phyloP scores from a whole-genome alignment of 2,888 invertebrate species.

The Megaustenia siamemsis region DNA sequence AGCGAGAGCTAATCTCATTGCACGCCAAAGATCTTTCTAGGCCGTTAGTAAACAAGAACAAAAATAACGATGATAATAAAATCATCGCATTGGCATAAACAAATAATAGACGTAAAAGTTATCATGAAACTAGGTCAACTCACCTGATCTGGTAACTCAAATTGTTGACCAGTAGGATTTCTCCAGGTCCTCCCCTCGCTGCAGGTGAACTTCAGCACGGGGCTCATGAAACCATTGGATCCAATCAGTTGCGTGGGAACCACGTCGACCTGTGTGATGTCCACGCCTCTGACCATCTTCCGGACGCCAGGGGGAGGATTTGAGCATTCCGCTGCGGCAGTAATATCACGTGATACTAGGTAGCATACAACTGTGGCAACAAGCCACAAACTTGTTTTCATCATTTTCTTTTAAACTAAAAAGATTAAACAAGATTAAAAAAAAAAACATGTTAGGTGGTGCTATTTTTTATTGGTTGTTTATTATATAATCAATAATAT shows the following conservation, averaged over 20 bases:
- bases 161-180: not conserved
- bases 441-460: too few species aligned
- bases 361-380: not conserved
- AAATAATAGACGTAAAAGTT: not conserved
- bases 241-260: constrained; percentile 31
- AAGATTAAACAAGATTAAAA: too few species aligned
- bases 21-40: too few species aligned
- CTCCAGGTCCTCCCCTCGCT: constrained; percentile 1
- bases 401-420: not conserved
- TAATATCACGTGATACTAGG: not conserved
- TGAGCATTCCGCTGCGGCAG: constrained; percentile 17
- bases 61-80: too few species aligned
- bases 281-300: constrained; percentile 49
- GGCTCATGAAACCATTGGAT: constrained; percentile 38
- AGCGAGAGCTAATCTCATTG: too few species aligned
- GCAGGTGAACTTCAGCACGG: constrained; percentile 50
- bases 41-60: too few species aligned
- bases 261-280: constrained; percentile 52
- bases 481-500: too few species aligned
- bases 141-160: constrained; percentile 55
- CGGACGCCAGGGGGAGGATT: constrained; percentile 51
- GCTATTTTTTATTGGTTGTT: too few species aligned
- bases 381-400: not conserved
- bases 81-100: too few species aligned
- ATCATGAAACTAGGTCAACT: not conserved